phyloP scores from a whole-genome alignment of 2,113 vertebrate genomes.

The Anthoscopus minutus region DNA sequence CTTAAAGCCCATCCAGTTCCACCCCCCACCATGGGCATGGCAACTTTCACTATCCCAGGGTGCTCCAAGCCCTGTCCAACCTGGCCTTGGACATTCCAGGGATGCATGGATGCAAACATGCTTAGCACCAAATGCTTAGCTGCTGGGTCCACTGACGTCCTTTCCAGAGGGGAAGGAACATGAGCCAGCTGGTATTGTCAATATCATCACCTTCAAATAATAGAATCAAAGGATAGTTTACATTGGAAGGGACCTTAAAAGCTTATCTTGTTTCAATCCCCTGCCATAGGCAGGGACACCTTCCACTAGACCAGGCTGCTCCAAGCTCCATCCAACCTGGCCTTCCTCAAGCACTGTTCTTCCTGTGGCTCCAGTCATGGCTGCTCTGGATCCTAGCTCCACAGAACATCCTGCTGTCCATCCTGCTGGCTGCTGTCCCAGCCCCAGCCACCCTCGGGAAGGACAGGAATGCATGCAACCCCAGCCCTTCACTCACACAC shows the following conservation, averaged over 20 bases:
- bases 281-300: not conserved
- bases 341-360: not conserved
- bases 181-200: not conserved
- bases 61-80: not conserved
- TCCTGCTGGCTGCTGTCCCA: not conserved
- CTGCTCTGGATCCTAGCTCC: not conserved
- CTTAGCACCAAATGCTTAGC: not conserved
- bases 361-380: fast-evolving
- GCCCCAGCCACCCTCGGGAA: not conserved
- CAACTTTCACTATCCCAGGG: not conserved
- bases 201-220: not conserved
- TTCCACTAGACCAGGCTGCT: not conserved
- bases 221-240: not conserved
- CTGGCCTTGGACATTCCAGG: no score
- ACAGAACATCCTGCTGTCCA: fast-evolving
- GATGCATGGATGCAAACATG: fast-evolving
- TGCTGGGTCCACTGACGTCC: fast-evolving
- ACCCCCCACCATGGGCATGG: not conserved
- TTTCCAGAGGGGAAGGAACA: not conserved
- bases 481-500: not conserved
- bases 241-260: not conserved
- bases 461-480: not conserved
- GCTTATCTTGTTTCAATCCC: not conserved
- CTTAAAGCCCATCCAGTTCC: not conserved
- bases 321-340: not conserved